Base-by-base conservation (phyloP, 2,113 vertebrate genomes). In the Ranitomeya variabilis region DNA sequence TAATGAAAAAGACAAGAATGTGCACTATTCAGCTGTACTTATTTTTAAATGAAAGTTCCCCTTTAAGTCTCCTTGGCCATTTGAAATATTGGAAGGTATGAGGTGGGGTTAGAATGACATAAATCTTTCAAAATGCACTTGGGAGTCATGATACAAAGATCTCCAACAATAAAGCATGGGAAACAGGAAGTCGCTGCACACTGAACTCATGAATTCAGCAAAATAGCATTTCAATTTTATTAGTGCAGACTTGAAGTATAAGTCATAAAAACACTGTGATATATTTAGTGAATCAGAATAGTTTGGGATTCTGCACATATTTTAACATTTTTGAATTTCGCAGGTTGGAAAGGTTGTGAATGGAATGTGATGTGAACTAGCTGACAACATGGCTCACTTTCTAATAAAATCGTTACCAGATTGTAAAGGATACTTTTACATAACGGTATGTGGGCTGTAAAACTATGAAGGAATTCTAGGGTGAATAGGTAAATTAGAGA, bases 301-400 rank as follows among this genome's bases (percentile, higher is more conserved):
- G 45, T 66, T 83, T 54, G 81, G 81, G 64, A n/a, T 83, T 18
- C 81, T 67, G 60, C 45, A 26, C 62, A 67, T 66, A 83, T 66
- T 83, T 83, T 52, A 69, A 69, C 81, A 23, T 83, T 69, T 67
- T 67, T 54, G 37, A 69, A 83, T 67, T 52, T 66, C 54, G 31
- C 81, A 83, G 81, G 81, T 83, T 83, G 81, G 81, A 83, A 83
- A 83, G 81, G 81, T 83, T 83, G 81, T 66, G 81, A 83, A 67
- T 67, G 81, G 81, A 83, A 83, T 83, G 80, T 6, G 12, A 66
- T 83, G 81, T 83, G 81, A 83, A 83, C 81, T n/a, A 23, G 37
- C 26, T 66, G 60, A 67, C 81, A 67, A 54, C 15, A 45, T 69
- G 21, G 62, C 31, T 83, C 37, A 52, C 62, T 67, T 67, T 83